Evolutionary conservation across 2,888 invertebrate genomes (phyloP).

Genomic region (Lasiommata megera): DNA sequence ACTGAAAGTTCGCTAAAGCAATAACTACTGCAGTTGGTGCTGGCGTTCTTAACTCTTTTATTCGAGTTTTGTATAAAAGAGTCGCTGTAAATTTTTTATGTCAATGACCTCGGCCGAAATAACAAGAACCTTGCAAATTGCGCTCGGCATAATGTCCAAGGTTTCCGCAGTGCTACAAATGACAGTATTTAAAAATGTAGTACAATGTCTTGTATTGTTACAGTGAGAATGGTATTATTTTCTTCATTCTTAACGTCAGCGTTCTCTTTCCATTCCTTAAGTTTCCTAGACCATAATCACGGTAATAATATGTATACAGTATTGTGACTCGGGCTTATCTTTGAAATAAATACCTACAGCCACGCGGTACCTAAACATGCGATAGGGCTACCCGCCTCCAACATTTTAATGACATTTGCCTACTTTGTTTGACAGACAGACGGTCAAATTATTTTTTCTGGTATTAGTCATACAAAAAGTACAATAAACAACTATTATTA

Average conservation of each 20-base stretch:
- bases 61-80: conserved; percentile 25
- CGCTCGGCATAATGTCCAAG: conserved; percentile 21
- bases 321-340: too few species aligned
- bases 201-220: neutral
- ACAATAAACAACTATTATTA: too few species aligned
- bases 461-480: too few species aligned
- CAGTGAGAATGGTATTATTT: neutral
- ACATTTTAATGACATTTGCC: too few species aligned
- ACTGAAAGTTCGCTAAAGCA: conserved; percentile 23
- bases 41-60: conserved; percentile 24
- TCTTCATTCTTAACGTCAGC: neutral
- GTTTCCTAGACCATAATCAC: too few species aligned
- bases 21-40: conserved; percentile 25
- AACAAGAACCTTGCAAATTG: conserved; percentile 26
- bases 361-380: too few species aligned
- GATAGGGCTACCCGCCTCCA: too few species aligned
- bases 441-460: too few species aligned
- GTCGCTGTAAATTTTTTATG: conserved; percentile 23
- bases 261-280: neutral
- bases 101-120: conserved; percentile 28
- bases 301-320: too few species aligned
- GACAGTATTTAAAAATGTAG: conserved; percentile 14
- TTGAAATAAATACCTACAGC: too few species aligned
- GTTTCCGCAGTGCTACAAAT: conserved; percentile 22
- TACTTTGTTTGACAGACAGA: too few species aligned